Evolutionary conservation across 64 coral and sea anemone genomes (phyloP).

Genomic region (Porites lutea): DNA sequence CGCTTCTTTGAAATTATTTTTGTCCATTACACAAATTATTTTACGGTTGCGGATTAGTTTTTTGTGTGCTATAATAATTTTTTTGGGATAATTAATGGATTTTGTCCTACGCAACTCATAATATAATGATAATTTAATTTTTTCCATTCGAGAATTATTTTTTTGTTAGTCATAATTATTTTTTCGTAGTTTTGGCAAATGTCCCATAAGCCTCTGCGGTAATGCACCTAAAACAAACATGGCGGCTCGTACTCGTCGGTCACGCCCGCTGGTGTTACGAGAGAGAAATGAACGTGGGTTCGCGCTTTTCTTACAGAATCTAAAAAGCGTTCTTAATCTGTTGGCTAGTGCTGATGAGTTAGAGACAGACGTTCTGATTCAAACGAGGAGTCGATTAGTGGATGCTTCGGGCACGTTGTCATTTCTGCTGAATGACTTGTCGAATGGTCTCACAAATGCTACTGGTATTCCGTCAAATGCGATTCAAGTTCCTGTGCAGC

Average conservation of each 20-base stretch:
- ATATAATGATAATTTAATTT: no score
- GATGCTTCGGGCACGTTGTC: constrained; percentile 69
- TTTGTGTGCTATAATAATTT: no score
- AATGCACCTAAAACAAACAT: background rate
- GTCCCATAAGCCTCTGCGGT: background rate
- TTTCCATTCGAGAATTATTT: no score
- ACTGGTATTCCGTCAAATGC: constrained; percentile 9
- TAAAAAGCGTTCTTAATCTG: constrained; percentile 33
- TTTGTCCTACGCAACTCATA: no score
- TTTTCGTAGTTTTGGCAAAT: no score
- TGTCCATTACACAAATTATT: no score
- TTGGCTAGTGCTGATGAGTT: background rate
- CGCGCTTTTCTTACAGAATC: constrained; percentile 15
- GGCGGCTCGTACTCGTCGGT: background rate
- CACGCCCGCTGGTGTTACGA: constrained; percentile 18
- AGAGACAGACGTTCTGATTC: constrained; percentile 10
- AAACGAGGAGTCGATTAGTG: constrained; percentile 50
- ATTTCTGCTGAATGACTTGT: constrained; percentile 31
- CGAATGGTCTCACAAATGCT: constrained; percentile 17
- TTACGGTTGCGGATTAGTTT: no score
- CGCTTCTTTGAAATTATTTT: no score
- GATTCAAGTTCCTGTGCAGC: constrained; percentile 48
- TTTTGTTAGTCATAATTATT: no score
- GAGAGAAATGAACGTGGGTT: constrained; percentile 53
- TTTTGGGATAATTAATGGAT: no score